phyloP scores from a whole-genome alignment of 1,140 invertebrate genomes.

The Drosophila sechellia region DNA sequence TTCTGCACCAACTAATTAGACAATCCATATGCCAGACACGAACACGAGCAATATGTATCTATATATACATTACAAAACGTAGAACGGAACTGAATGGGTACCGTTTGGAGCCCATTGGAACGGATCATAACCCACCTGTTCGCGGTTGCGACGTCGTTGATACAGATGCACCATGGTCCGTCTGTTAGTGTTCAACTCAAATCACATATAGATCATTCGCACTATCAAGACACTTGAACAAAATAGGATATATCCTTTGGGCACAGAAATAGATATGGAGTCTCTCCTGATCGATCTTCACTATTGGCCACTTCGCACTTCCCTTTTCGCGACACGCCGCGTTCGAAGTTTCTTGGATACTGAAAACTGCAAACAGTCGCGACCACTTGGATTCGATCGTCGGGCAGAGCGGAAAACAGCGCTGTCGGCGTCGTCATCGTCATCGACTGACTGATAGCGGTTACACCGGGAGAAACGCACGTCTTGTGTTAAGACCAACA shows the following conservation, averaged over 20 bases:
- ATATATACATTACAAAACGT: constrained; percentile 1
- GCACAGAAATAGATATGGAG: background rate
- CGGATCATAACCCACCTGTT: constrained; percentile 61
- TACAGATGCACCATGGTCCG: constrained; percentile 68
- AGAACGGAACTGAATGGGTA: constrained; percentile 25
- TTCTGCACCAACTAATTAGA: constrained; percentile 47
- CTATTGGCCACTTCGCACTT: constrained; percentile 6
- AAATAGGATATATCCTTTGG: constrained; percentile 3
- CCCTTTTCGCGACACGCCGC: constrained; percentile 60
- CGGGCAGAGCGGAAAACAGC: constrained; percentile 24
- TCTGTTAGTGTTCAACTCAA: background rate
- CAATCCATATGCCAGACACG: constrained; percentile 46
- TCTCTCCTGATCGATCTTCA: constrained; percentile 1
- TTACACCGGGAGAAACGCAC: constrained; percentile 6
- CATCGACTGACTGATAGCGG: constrained; percentile 26
- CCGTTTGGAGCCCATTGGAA: background rate
- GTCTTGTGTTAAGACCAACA: background rate
- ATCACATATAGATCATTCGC: constrained; percentile 2
- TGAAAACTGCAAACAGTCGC: constrained; percentile 41
- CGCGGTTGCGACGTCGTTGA: constrained; percentile 65
- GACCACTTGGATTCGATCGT: constrained; percentile 32
- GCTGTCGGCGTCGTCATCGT: constrained; percentile 22
- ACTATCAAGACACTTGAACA: constrained; percentile 9
- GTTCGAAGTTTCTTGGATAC: constrained; percentile 65
- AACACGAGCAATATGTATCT: background rate